Conservation (phyloP, 1,140 invertebrate genomes). For the Oryzaephilus surinamensis region DNA sequence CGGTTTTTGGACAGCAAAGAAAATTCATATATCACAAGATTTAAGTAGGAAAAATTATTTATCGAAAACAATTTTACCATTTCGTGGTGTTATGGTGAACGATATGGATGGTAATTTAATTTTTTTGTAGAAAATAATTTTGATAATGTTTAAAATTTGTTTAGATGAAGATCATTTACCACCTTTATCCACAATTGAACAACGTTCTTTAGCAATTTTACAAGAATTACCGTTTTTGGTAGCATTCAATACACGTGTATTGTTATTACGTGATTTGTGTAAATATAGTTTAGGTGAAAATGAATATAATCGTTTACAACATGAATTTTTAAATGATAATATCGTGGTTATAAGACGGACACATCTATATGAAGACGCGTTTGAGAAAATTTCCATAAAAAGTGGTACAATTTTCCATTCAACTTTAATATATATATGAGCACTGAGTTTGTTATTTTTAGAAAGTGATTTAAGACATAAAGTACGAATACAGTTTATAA, state of each 20-base stretch:
- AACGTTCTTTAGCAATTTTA: constrained; percentile 76
- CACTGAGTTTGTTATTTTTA: constrained; percentile 30
- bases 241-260: constrained; percentile 77
- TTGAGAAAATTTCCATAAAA: constrained; percentile 81
- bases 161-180: constrained; percentile 54
- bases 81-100: constrained; percentile 23
- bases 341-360: constrained; percentile 62
- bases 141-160: constrained; percentile 2
- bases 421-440: background rate
- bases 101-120: constrained; percentile 20
- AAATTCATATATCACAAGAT: constrained; percentile 54
- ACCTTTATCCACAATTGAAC: constrained; percentile 78
- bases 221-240: constrained; percentile 90
- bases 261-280: constrained; percentile 68
- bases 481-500: constrained; percentile 82
- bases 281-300: constrained; percentile 26
- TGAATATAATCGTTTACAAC: constrained; percentile 24
- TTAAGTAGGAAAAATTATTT: constrained; percentile 50
- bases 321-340: constrained; percentile 24
- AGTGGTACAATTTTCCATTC: constrained; percentile 76
- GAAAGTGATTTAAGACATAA: constrained; percentile 78
- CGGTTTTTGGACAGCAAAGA: constrained; percentile 65
- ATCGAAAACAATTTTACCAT: constrained; percentile 42
- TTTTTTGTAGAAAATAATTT: constrained; percentile 1
- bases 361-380: constrained; percentile 95